phyloP scores from a whole-genome alignment of 23 tunicate genomes.

The Halocynthia aurantium region DNA sequence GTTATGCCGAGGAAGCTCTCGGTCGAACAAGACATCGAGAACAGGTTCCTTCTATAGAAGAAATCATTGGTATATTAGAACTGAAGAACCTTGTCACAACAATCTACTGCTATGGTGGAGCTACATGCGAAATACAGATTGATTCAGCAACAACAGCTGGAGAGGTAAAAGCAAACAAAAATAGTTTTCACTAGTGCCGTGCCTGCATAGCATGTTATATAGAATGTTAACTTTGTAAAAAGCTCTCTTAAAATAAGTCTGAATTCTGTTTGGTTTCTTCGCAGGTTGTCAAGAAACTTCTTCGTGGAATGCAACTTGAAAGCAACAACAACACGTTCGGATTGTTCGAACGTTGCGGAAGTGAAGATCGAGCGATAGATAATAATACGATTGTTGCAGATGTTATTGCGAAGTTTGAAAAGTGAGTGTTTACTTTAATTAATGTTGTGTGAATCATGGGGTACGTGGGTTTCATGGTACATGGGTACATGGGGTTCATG shows the following conservation, averaged over 20 bases:
- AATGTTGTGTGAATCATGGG: too few relatives aligned
- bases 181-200: neutral
- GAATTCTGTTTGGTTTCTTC: neutral
- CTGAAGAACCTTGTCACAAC: constrained; percentile 58
- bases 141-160: constrained; percentile 76
- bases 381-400: constrained; percentile 61
- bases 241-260: too few relatives aligned
- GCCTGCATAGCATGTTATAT: neutral
- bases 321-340: constrained; percentile 75
- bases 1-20: constrained; percentile 54
- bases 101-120: constrained; percentile 82
- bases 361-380: constrained; percentile 60
- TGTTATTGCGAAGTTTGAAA: constrained; percentile 69
- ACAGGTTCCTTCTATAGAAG: constrained; percentile 72
- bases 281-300: constrained; percentile 79
- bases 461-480: too few relatives aligned
- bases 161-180: constrained; percentile 29
- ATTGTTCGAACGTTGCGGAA: constrained; percentile 66
- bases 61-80: constrained; percentile 63
- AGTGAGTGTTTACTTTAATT: constrained; percentile 19
- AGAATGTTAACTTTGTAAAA: too few relatives aligned
- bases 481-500: too few relatives aligned
- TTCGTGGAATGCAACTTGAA: constrained; percentile 81
- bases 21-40: constrained; percentile 58
- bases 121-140: constrained; percentile 81